Evolutionary conservation across 2,113 vertebrate genomes (phyloP).

Genomic region (Petrocephalus zakoni): DNA sequence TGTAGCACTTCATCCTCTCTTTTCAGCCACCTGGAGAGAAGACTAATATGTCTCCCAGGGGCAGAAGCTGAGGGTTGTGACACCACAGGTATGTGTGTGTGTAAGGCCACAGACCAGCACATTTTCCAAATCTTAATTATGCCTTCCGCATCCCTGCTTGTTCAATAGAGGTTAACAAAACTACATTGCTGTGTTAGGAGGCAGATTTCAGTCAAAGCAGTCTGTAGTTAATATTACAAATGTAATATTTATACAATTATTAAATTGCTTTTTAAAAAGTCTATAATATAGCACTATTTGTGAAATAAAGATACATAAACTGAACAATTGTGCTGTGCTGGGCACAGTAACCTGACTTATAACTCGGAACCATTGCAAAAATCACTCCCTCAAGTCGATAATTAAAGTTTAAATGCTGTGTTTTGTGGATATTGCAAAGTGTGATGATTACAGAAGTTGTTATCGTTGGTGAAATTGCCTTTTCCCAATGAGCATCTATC

Average conservation of each 20-base stretch:
- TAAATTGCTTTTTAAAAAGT: neutral
- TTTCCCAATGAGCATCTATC: conserved; percentile 7
- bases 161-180: neutral
- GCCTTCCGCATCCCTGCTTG: neutral
- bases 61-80: neutral
- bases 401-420: neutral
- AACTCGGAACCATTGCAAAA: neutral
- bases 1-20: neutral
- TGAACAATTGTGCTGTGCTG: neutral
- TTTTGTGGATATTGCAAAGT: neutral
- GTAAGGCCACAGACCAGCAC: neutral
- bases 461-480: conserved; percentile 7
- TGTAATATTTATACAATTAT: neutral
- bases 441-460: neutral
- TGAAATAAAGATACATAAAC: neutral
- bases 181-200: neutral
- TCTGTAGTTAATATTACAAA: neutral
- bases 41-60: neutral
- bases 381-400: neutral
- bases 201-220: neutral
- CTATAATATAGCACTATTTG: neutral
- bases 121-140: neutral
- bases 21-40: neutral
- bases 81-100: neutral
- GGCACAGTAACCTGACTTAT: neutral